These are phyloP conservation scores for Hypselothyrea guttata DNA, from an alignment of 2,888 invertebrate species.

Conservation along the genomic window DNA sequence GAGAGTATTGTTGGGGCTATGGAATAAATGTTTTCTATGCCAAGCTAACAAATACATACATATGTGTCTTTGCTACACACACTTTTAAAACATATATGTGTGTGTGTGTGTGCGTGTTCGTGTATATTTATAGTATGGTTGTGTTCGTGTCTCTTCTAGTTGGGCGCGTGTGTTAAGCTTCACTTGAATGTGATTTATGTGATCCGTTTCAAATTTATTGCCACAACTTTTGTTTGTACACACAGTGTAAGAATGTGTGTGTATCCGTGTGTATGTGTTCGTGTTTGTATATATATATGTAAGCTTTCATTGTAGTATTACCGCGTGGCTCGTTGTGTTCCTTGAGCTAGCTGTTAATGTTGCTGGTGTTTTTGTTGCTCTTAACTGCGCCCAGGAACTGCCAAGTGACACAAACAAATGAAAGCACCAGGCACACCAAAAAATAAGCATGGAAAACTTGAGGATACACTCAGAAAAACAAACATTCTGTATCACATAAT, in stretches of 20 bases:
- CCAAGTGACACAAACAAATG: conserved; percentile 65
- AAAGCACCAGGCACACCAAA: conserved; percentile 37
- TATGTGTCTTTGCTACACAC: conserved; percentile 15
- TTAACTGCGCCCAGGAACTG: conserved; percentile 49
- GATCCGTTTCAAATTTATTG: conserved; percentile 80
- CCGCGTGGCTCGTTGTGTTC: conserved; percentile 57
- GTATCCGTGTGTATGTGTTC: not conserved
- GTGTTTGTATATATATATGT: conserved; percentile 22
- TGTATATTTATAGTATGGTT: conserved; percentile 26
- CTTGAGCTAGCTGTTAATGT: conserved; percentile 21
- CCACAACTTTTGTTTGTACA: conserved; percentile 71
- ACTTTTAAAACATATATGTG: conserved; percentile 4
- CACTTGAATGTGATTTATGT: conserved; percentile 82
- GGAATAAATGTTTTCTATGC: conserved; percentile 5
- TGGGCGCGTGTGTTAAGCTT: conserved; percentile 78
- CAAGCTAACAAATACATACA: conserved; percentile 24
- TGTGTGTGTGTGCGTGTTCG: conserved; percentile 22
- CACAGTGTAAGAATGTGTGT: conserved; percentile 19
- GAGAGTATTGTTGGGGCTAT: too few relatives aligned
- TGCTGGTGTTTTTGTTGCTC: conserved; percentile 37
- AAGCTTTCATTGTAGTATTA: conserved; percentile 58
- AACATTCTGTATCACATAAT: too few relatives aligned
- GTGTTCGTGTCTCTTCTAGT: conserved; percentile 61
- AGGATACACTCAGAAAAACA: conserved; percentile 17
- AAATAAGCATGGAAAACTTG: conserved; percentile 18